phyloP scores from a whole-genome alignment of 64 coral and sea anemone genomes.

The Montipora foliosa region DNA sequence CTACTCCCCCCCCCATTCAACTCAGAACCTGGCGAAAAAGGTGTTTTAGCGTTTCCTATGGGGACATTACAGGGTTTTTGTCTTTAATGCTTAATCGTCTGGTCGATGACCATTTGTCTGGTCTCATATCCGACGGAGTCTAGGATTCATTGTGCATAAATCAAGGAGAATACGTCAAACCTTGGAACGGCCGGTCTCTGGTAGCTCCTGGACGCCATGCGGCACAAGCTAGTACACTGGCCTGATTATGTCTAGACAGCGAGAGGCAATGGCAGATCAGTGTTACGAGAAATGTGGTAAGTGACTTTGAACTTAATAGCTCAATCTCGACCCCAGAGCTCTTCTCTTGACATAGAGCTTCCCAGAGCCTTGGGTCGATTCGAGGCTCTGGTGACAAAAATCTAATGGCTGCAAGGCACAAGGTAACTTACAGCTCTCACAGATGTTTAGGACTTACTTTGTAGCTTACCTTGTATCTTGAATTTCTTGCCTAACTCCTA shows the following conservation, averaged over 20 bases:
- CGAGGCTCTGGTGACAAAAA: too few species aligned
- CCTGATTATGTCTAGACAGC: too few species aligned
- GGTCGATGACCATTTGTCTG: neutral
- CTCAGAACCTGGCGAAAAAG: neutral
- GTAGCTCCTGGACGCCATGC: constrained; percentile 29
- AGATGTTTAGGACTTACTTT: too few species aligned
- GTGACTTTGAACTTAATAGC: neutral
- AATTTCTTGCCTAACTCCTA: too few species aligned
- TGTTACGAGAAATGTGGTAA: constrained; percentile 32
- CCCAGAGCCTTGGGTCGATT: too few species aligned
- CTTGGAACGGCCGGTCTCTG: neutral
- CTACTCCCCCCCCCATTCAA: constrained; percentile 66
- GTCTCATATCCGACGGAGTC: neutral
- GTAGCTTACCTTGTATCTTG: too few species aligned
- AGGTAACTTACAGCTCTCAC: too few species aligned
- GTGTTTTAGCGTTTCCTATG: neutral
- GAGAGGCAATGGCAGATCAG: constrained; percentile 5
- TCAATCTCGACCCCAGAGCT: neutral
- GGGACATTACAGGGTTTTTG: neutral
- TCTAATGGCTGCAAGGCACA: too few species aligned
- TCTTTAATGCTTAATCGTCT: neutral
- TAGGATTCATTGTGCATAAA: neutral
- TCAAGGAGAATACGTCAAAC: constrained; percentile 32
- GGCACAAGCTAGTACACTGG: too few species aligned
- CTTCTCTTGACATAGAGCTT: too few species aligned